Evolutionary conservation across 2,888 invertebrate genomes (phyloP).

Genomic region (Stenichneumon culpator): DNA sequence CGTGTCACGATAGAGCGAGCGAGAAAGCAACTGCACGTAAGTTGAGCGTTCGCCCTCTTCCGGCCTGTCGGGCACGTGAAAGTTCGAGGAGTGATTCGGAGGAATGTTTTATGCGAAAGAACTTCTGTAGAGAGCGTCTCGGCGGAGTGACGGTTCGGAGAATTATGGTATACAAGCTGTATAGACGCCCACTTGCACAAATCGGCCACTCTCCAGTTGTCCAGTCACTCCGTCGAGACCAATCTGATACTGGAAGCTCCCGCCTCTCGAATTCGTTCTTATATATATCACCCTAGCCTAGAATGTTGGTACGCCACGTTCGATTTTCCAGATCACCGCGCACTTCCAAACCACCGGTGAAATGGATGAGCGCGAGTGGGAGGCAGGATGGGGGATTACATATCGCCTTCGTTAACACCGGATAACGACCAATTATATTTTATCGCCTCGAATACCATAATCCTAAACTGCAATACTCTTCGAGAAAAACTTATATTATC

Average conservation of each 20-base stretch:
- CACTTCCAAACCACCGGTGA: conserved; percentile 25
- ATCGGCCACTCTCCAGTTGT: neutral
- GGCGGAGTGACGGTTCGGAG: neutral
- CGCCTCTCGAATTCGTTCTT: conserved; percentile 31
- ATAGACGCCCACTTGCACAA: neutral
- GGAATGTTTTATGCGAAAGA: conserved; percentile 27
- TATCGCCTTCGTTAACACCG: conserved; percentile 53
- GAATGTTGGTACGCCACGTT: conserved; percentile 19
- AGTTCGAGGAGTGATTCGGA: conserved; percentile 29
- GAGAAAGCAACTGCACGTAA: conserved; percentile 34
- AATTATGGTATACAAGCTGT: neutral
- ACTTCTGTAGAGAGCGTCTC: neutral
- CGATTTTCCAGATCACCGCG: conserved; percentile 33
- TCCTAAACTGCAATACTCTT: neutral
- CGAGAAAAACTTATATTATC: too few relatives aligned
- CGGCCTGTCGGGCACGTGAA: conserved; percentile 36
- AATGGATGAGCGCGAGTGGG: conserved; percentile 29
- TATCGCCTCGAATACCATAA: conserved; percentile 11
- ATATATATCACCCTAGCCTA: conserved; percentile 12
- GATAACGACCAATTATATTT: conserved; percentile 34
- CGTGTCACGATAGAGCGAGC: conserved; percentile 8
- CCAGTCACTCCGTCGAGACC: conserved; percentile 27
- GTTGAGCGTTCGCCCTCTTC: conserved; percentile 12
- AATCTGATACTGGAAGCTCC: conserved; percentile 34
- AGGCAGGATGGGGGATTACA: conserved; percentile 39